Evolutionary conservation across 1,140 invertebrate genomes (phyloP).

Genomic region (Nasonia longicornis): DNA sequence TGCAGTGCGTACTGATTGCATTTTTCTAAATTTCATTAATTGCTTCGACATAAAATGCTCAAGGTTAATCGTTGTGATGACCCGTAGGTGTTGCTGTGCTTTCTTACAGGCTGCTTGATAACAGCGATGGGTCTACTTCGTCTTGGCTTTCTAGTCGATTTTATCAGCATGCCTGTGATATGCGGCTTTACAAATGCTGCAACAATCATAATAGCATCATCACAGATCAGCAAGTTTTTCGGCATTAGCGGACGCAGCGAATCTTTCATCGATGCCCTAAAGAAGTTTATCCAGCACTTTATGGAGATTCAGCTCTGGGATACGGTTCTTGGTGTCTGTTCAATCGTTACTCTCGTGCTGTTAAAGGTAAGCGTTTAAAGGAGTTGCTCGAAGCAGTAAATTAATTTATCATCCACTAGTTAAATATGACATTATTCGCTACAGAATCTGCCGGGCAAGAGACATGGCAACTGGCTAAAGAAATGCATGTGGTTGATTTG

Average conservation of each 20-base stretch:
- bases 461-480: conserved; percentile 58
- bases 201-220: conserved; percentile 75
- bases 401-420: no score
- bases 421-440: background rate
- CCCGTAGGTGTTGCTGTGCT: conserved; percentile 71
- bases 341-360: conserved; percentile 63
- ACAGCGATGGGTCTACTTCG: conserved; percentile 73
- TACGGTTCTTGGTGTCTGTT: conserved; percentile 64
- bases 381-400: no score
- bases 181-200: conserved; percentile 78
- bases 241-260: conserved; percentile 66
- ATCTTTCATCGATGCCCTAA: conserved; percentile 65
- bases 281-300: conserved; percentile 64
- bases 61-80: conserved; percentile 40
- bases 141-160: conserved; percentile 71
- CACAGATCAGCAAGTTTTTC: conserved; percentile 74
- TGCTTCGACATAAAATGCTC: no score
- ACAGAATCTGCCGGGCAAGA: conserved; percentile 62
- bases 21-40: no score
- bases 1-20: conserved; percentile 66
- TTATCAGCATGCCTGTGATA: conserved; percentile 77
- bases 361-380: conserved; percentile 55
- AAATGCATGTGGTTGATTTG: conserved; percentile 68
- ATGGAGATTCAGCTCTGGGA: conserved; percentile 60
- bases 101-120: conserved; percentile 74